Evolutionary conservation across 2,888 invertebrate genomes (phyloP).

Genomic region (Limnephilus auricula): DNA sequence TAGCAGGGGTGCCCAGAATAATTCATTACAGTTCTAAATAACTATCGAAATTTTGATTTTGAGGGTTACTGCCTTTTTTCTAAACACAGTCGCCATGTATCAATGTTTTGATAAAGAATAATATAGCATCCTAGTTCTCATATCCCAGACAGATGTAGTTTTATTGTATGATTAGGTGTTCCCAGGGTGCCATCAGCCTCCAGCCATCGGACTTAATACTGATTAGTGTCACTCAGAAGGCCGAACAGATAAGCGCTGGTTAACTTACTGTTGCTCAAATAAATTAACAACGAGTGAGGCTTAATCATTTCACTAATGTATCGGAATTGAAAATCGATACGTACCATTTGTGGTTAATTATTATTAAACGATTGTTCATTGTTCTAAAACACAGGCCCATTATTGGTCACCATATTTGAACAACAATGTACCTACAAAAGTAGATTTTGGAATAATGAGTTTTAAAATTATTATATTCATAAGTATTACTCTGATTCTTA

Average conservation of each 20-base stretch:
- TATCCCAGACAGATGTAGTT: slow-evolving; percentile 30
- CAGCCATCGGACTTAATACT: slow-evolving; percentile 37
- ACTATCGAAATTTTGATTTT: too few species aligned
- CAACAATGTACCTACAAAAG: neutral
- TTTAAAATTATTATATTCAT: too few species aligned
- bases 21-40: too few species aligned
- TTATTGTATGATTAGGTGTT: slow-evolving; percentile 55
- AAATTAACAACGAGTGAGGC: slow-evolving; percentile 56
- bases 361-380: neutral
- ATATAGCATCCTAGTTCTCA: slow-evolving; percentile 13
- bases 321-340: slow-evolving; percentile 45
- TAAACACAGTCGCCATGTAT: neutral
- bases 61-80: too few species aligned
- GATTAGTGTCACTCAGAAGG: slow-evolving; percentile 59
- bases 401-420: neutral
- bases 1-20: too few species aligned
- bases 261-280: slow-evolving; percentile 59
- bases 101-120: neutral
- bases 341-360: neutral
- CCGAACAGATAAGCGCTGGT: slow-evolving; percentile 62
- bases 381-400: neutral
- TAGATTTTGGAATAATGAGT: neutral
- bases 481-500: too few species aligned
- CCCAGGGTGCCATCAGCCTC: slow-evolving; percentile 65
- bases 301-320: slow-evolving; percentile 54